phyloP scores from a whole-genome alignment of 1,140 invertebrate genomes.

The Pseudomyrmex sp. region DNA sequence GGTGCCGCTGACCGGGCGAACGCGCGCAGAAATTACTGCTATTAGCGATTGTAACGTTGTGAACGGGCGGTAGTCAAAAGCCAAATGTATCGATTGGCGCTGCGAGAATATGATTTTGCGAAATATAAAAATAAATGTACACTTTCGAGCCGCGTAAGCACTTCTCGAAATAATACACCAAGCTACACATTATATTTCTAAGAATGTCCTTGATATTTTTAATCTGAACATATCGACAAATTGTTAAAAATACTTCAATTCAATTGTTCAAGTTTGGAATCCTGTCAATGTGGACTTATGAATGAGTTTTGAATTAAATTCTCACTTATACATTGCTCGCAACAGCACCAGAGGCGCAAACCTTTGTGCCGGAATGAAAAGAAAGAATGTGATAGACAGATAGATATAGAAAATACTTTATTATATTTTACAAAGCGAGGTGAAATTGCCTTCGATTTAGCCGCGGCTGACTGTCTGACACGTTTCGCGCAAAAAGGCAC shows the following conservation, averaged over 20 bases:
- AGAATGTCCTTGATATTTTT: neutral
- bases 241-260: slow-evolving; percentile 6
- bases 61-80: slow-evolving; percentile 60
- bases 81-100: slow-evolving; percentile 66
- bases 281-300: slow-evolving; percentile 12
- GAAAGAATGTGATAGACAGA: slow-evolving; percentile 43
- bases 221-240: neutral
- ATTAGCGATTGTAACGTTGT: slow-evolving; percentile 74
- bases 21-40: slow-evolving; percentile 70
- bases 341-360: neutral
- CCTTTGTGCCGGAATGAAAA: slow-evolving; percentile 23
- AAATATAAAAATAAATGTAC: slow-evolving; percentile 68
- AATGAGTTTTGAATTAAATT: slow-evolving; percentile 34
- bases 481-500: slow-evolving; percentile 12
- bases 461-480: slow-evolving; percentile 25
- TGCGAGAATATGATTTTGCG: slow-evolving; percentile 55
- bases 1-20: slow-evolving; percentile 48
- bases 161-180: neutral
- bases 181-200: neutral
- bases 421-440: slow-evolving; percentile 42
- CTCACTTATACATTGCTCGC: neutral
- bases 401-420: slow-evolving; percentile 45
- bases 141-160: slow-evolving; percentile 57
- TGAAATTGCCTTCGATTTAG: slow-evolving; percentile 44
- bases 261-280: neutral